Evolutionary conservation across 2,888 invertebrate species (phyloP), one percentile per base, ranked within the genome.

Genomic region (Drosophila nigricruria): DNA sequence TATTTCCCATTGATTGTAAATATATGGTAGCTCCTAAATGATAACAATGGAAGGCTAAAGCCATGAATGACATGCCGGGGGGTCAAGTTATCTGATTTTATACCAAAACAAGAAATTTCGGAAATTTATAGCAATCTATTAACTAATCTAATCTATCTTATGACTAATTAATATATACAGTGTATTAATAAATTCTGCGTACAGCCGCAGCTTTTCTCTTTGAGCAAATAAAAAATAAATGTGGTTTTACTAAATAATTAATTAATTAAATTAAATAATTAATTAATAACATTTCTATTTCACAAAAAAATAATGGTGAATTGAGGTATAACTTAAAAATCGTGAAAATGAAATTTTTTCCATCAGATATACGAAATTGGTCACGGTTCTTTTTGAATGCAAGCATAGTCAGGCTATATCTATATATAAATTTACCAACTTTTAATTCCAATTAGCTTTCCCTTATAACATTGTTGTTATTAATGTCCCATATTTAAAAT

Each of bases 61-160:
- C 40, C 18, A 8, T 27, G 8, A 27, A 18, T 54, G 38, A 14
- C 23, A 54, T 23, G 9, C 30, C 9, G 53, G 25, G 52, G 63
- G 53, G 72, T 64, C 34, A 70, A 36, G n/a, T 52, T 47, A 53
- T 54, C 49, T 20, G 40, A 54, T 27, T 66, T n/a, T 16, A 36
- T n/a, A 36, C 0, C 36, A 36, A 36, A 36, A 36, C 25, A 25
- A 12, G 1, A 12, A 23, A 3, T n/a, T 10, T 18, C 14, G 18
- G 30, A 52, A 52, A 34, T 30, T 50, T 50, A 0, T 4, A 20
- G 34, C 0, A 25, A 36, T 25, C 10, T 10, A n/a, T 6, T 0
- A 47, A 27, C n/a, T 47, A 36, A 53, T 27, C 30, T 40, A 18
- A 30, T 40, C 54, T 40, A n/a, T 25, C 6, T 10, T 10, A 36